Conservation (phyloP, 2,113 vertebrate genomes). For the Pongo pygmaeus region DNA sequence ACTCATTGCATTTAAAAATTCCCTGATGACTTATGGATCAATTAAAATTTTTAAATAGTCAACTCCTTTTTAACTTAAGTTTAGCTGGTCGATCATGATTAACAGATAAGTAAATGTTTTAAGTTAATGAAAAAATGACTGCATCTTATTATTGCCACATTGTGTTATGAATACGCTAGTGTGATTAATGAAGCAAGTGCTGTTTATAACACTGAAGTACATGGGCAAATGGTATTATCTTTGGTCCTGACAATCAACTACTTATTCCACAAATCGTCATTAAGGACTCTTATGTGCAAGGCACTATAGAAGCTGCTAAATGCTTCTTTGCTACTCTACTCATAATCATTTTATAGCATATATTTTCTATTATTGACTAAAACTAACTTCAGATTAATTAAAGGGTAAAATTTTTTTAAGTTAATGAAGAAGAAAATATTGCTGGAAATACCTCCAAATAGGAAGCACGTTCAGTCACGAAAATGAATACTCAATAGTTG, state of each 20-base stretch:
- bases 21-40: slow-evolving; percentile 18
- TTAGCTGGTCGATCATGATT: slow-evolving; percentile 51
- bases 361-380: not conserved
- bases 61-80: slow-evolving; percentile 52
- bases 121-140: slow-evolving; percentile 55
- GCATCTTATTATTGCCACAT: not conserved
- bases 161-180: not conserved
- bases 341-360: not conserved
- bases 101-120: slow-evolving; percentile 46
- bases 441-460: not conserved
- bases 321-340: not conserved
- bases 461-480: not conserved
- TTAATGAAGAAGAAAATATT: slow-evolving; percentile 25
- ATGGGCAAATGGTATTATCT: not conserved
- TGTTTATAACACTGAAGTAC: not conserved
- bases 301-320: not conserved
- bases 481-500: not conserved
- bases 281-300: not conserved
- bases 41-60: slow-evolving; percentile 35
- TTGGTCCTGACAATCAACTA: not conserved
- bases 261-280: not conserved
- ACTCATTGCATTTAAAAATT: slow-evolving; percentile 37
- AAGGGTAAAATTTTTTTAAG: not conserved
- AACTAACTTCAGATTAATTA: slow-evolving; percentile 25
- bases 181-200: slow-evolving; percentile 39